A percentile compares a stretch with the other conserved stretches of the same genome.
phyloP scores from a whole-genome alignment of 1,140 invertebrate species.

The Bemisia tabaci region DNA sequence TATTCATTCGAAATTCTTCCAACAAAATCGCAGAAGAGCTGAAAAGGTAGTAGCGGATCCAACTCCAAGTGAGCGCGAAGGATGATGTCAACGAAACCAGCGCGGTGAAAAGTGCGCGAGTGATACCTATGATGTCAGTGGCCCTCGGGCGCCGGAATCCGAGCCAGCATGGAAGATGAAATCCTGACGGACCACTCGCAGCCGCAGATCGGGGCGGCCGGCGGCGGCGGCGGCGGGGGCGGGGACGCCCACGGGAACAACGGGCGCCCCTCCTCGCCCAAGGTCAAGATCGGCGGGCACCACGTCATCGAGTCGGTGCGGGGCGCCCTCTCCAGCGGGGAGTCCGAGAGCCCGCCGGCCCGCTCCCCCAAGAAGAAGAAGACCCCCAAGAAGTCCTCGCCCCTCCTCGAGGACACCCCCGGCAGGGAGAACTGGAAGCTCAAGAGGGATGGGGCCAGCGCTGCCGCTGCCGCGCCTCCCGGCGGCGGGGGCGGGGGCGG shows the following conservation, averaged over 20 bases:
- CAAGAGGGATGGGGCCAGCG: neutral
- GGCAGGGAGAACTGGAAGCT: neutral
- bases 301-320: neutral
- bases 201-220: neutral
- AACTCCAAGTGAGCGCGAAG: too few relatives aligned
- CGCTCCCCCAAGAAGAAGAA: neutral
- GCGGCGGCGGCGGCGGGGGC: too few relatives aligned
- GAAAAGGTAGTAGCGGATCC: too few relatives aligned
- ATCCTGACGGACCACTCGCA: neutral
- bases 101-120: too few relatives aligned
- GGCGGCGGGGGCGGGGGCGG: too few relatives aligned
- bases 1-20: too few relatives aligned
- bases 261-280: neutral
- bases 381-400: neutral
- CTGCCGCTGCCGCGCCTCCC: too few relatives aligned
- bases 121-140: too few relatives aligned
- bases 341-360: neutral
- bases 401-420: neutral
- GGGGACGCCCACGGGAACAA: neutral
- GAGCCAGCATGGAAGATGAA: neutral
- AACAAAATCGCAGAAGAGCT: too few relatives aligned
- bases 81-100: too few relatives aligned
- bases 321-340: neutral
- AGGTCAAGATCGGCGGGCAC: neutral
- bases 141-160: too few relatives aligned